Evolutionary conservation across 2,797 vertebrate species (phyloP).

Genomic region (Euphonia xanthogaster): DNA sequence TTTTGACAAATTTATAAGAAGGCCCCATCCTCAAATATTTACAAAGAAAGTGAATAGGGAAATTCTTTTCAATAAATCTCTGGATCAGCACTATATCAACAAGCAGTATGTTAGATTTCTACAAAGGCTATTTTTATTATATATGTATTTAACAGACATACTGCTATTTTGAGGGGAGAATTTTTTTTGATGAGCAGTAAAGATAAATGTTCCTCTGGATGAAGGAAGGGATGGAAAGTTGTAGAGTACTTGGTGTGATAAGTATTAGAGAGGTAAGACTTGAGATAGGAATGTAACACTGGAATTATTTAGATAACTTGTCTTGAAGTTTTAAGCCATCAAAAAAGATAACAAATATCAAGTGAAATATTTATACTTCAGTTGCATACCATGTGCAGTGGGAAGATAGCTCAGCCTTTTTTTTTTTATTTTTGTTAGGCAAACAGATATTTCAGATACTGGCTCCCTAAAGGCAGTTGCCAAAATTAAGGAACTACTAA

Average conservation of each 20-base stretch:
- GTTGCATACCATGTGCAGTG: neutral
- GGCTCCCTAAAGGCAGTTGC: neutral
- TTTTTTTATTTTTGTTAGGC: neutral
- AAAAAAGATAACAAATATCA: slow-evolving; percentile 29
- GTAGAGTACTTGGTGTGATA: neutral
- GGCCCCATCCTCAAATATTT: neutral
- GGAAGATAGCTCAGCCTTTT: neutral
- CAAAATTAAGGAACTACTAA: neutral
- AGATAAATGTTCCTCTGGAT: neutral
- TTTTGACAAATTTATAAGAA: neutral
- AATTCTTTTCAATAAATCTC: neutral
- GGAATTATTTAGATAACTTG: slow-evolving; percentile 13
- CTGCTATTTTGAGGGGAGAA: neutral
- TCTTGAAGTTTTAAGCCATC: slow-evolving; percentile 27
- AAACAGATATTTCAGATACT: neutral
- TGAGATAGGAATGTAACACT: neutral
- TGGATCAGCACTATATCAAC: neutral
- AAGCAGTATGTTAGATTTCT: neutral
- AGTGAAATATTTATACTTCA: slow-evolving; percentile 13
- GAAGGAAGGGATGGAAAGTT: neutral
- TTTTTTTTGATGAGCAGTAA: neutral
- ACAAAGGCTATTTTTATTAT: neutral
- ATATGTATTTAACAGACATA: neutral
- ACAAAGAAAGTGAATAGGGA: neutral
- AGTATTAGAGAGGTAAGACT: neutral